phyloP scores from a whole-genome alignment of 2,888 invertebrate species.

The Drosophila barbarae region DNA sequence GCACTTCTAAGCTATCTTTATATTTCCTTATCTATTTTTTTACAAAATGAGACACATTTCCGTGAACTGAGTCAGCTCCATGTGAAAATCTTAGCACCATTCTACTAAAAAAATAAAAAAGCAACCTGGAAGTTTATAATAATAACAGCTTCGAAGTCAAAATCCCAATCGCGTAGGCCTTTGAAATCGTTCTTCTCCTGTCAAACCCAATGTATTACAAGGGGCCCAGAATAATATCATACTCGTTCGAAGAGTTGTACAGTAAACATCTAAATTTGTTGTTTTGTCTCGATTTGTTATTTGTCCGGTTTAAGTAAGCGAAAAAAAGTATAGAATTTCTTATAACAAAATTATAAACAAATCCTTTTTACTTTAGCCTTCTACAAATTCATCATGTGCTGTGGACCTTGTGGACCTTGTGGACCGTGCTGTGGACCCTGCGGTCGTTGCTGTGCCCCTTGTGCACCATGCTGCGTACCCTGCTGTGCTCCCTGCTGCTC shows the following conservation, averaged over 20 bases:
- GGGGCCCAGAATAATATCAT: neutral
- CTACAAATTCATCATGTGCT: constrained; percentile 28
- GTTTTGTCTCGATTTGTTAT: constrained; percentile 16
- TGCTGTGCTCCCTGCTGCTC: constrained; percentile 46
- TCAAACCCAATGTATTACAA: neutral
- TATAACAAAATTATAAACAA: neutral
- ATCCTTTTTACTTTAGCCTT: neutral
- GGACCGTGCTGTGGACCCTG: constrained; percentile 36
- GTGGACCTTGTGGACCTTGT: constrained; percentile 42
- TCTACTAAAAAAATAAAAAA: neutral
- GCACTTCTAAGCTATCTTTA: too few species aligned
- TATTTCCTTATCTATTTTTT: too few species aligned
- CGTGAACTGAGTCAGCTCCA: too few species aligned
- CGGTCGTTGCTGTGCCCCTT: constrained; percentile 39
- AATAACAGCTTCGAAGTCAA: neutral
- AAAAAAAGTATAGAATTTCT: neutral
- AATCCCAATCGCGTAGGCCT: neutral
- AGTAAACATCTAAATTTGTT: constrained; percentile 8
- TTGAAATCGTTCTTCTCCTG: neutral
- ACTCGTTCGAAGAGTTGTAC: neutral
- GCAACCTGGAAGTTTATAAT: neutral
- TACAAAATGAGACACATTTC: too few species aligned
- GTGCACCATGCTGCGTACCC: constrained; percentile 24
- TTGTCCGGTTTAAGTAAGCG: constrained; percentile 2
- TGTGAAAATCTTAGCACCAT: neutral